Conservation (phyloP, 2,888 invertebrate genomes). For the Xanthia togata region DNA sequence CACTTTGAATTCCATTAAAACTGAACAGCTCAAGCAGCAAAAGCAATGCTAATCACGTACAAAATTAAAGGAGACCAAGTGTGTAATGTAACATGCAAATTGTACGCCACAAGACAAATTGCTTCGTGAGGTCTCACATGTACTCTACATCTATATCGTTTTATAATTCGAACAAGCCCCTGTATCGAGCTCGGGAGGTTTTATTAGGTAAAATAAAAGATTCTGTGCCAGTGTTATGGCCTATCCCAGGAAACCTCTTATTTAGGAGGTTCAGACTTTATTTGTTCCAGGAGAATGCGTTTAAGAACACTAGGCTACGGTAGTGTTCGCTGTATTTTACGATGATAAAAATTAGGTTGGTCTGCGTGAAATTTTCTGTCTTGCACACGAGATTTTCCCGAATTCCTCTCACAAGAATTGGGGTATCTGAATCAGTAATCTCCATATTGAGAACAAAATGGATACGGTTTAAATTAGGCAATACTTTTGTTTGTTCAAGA, state of each 20-base stretch:
- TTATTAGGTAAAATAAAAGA: constrained; percentile 79
- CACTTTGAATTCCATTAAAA: constrained; percentile 18
- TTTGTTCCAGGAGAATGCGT: constrained; percentile 56
- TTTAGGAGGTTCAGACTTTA: constrained; percentile 72
- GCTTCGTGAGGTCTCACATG: constrained; percentile 68
- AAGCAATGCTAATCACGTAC: constrained; percentile 64
- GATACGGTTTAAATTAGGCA: not conserved
- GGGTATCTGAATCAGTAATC: not conserved
- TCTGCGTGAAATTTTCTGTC: not conserved
- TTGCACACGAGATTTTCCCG: not conserved
- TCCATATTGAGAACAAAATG: not conserved
- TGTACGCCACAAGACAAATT: constrained; percentile 77
- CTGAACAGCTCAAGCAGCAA: constrained; percentile 20
- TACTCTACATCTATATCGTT: constrained; percentile 57
- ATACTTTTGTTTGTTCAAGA: not conserved
- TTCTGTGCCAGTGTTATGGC: constrained; percentile 60
- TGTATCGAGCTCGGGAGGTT: constrained; percentile 74
- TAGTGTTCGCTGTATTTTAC: constrained; percentile 22
- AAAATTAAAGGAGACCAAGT: constrained; percentile 70
- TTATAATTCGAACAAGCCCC: constrained; percentile 64
- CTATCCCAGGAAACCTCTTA: constrained; percentile 54
- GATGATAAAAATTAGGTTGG: constrained; percentile 30
- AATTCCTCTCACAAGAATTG: not conserved
- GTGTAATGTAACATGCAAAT: constrained; percentile 75
- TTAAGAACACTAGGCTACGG: constrained; percentile 38